Evolutionary conservation across 2,797 vertebrate genomes (phyloP).

Genomic region (Tokudaia muenninki): DNA sequence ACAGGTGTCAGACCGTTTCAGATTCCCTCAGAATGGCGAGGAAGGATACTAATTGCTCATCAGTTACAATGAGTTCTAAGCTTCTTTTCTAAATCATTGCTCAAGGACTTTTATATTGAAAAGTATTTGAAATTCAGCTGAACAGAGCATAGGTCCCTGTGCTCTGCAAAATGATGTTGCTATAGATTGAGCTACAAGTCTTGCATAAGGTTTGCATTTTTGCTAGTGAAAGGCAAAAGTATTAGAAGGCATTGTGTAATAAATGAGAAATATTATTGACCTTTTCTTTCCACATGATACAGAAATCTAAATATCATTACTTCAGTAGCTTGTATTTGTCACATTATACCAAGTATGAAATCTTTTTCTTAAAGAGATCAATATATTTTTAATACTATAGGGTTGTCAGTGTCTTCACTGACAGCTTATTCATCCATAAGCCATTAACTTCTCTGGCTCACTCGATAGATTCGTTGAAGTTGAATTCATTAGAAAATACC

Average conservation of each 20-base stretch:
- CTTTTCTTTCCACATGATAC: conserved; percentile 68
- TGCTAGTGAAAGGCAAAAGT: conserved; percentile 25
- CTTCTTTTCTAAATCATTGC: conserved; percentile 58
- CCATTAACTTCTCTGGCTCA: conserved; percentile 57
- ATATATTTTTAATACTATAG: conserved; percentile 64
- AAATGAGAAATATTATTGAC: conserved; percentile 25
- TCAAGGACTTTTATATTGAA: not conserved
- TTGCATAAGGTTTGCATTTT: conserved; percentile 2
- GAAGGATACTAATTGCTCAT: conserved; percentile 15
- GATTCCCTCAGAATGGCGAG: conserved; percentile 1
- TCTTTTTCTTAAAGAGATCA: conserved; percentile 63
- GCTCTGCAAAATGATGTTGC: conserved; percentile 22
- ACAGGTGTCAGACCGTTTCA: conserved; percentile 10
- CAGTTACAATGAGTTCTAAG: conserved; percentile 45
- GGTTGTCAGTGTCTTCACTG: conserved; percentile 38
- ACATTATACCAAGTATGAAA: conserved; percentile 59
- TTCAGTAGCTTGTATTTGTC: conserved; percentile 64
- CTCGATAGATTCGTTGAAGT: conserved; percentile 44
- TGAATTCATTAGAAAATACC: conserved; percentile 62
- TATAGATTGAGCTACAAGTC: not conserved
- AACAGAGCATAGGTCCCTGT: not conserved
- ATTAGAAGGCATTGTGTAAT: not conserved
- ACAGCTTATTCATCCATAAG: conserved; percentile 68
- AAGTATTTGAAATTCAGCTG: conserved; percentile 20
- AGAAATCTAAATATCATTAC: conserved; percentile 48